phyloP scores from a whole-genome alignment of 2,797 vertebrate species.

The Triplophysa yarkandensis region DNA sequence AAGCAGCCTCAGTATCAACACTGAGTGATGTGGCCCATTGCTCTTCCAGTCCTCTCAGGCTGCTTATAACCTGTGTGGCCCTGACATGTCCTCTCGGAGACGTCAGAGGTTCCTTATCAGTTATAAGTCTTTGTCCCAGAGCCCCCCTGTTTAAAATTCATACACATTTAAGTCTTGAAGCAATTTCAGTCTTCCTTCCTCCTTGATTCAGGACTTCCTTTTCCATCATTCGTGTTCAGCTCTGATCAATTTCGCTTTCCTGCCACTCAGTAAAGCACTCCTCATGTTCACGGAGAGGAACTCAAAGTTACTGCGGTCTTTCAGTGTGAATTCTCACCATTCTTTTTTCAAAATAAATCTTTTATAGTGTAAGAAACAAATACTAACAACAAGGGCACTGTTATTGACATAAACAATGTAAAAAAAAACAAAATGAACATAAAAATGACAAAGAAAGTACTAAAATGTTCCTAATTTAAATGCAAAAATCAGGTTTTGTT shows the following conservation, averaged over 20 bases:
- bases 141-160: conserved; percentile 51
- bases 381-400: too few species aligned
- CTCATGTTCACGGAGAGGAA: conserved; percentile 28
- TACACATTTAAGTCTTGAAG: conserved; percentile 48
- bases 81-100: conserved; percentile 51
- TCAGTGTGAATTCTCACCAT: background rate
- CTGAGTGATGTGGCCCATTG: conserved; percentile 42
- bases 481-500: too few species aligned
- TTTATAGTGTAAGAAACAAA: too few species aligned
- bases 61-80: conserved; percentile 59
- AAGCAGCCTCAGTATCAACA: conserved; percentile 57
- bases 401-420: too few species aligned
- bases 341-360: too few species aligned
- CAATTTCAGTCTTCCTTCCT: conserved; percentile 64
- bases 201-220: conserved; percentile 59
- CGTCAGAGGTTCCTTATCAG: conserved; percentile 62
- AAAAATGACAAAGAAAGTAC: too few species aligned
- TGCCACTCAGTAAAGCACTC: conserved; percentile 19
- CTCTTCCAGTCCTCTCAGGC: conserved; percentile 38
- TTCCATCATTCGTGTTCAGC: conserved; percentile 54
- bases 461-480: too few species aligned
- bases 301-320: background rate
- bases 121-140: conserved; percentile 49
- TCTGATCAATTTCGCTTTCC: conserved; percentile 47
- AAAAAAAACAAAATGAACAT: too few species aligned